Conservation (phyloP, 2,113 vertebrate genomes). For the Myotis davidii region DNA sequence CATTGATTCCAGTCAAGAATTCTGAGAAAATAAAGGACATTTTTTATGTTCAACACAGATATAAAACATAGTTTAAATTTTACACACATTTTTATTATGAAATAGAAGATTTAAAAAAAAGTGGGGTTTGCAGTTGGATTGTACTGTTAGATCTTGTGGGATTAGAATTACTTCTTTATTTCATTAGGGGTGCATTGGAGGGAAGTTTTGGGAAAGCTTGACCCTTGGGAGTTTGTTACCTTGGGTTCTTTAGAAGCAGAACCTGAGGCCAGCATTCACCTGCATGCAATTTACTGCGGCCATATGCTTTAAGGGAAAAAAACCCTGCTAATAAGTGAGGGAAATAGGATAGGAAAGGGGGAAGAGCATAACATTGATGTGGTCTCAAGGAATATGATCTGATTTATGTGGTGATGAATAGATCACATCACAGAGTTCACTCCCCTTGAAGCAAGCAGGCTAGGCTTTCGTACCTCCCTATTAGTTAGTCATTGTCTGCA, state of each 20-base stretch:
- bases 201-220: background rate
- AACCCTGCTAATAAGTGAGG: background rate
- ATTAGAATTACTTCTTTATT: constrained; percentile 5
- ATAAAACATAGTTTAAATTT: constrained; percentile 5
- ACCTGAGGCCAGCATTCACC: background rate
- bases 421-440: background rate
- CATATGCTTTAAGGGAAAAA: background rate
- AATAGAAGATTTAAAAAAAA: constrained; percentile 1
- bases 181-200: background rate
- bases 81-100: background rate
- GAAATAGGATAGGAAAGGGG: background rate
- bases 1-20: background rate
- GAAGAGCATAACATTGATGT: background rate
- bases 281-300: background rate
- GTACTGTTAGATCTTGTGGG: background rate
- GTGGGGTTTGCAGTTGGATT: background rate
- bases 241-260: background rate
- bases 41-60: background rate
- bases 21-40: background rate
- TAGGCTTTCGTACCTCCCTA: background rate
- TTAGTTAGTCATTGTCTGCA: background rate
- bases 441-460: background rate
- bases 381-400: background rate
- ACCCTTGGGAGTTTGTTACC: background rate
- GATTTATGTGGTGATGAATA: background rate